phyloP scores from a whole-genome alignment of 2,113 vertebrate genomes.

The Carollia perspicillata region DNA sequence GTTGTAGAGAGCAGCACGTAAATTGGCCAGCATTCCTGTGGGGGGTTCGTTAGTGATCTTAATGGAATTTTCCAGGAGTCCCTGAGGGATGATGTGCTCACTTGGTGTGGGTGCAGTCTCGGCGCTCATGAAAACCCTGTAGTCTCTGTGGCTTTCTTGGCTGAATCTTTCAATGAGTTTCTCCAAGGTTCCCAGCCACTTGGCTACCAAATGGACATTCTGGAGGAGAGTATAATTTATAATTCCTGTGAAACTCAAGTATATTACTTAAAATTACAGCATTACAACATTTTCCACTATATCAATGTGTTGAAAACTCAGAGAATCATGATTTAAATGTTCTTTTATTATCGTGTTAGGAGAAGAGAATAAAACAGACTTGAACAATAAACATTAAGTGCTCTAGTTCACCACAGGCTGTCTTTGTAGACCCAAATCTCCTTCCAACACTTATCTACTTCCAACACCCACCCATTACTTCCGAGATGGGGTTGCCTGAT shows the following conservation, averaged over 20 bases:
- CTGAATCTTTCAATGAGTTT: conserved; percentile 81
- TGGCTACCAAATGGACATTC: conserved; percentile 87
- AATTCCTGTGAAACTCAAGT: background rate
- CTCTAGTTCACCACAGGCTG: background rate
- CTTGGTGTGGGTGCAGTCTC: conserved; percentile 80
- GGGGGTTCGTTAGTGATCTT: conserved; percentile 88
- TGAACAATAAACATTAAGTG: background rate
- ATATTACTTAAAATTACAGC: background rate
- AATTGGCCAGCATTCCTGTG: conserved; percentile 84
- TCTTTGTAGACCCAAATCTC: background rate
- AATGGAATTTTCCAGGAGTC: conserved; percentile 86
- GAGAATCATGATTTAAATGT: background rate
- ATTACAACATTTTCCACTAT: background rate
- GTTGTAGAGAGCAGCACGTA: conserved; percentile 84
- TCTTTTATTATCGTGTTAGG: background rate
- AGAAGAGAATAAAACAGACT: background rate
- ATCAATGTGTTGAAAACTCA: background rate
- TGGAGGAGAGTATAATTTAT: conserved; percentile 55
- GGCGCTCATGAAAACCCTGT: conserved; percentile 86
- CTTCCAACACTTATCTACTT: background rate
- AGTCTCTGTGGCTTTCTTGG: conserved; percentile 80
- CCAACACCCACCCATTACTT: background rate
- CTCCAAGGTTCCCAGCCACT: conserved; percentile 85
- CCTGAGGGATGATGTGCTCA: conserved; percentile 85
- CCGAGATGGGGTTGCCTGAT: background rate